phyloP scores from a whole-genome alignment of 2,888 invertebrate species.

The Melinaea marsaeus region DNA sequence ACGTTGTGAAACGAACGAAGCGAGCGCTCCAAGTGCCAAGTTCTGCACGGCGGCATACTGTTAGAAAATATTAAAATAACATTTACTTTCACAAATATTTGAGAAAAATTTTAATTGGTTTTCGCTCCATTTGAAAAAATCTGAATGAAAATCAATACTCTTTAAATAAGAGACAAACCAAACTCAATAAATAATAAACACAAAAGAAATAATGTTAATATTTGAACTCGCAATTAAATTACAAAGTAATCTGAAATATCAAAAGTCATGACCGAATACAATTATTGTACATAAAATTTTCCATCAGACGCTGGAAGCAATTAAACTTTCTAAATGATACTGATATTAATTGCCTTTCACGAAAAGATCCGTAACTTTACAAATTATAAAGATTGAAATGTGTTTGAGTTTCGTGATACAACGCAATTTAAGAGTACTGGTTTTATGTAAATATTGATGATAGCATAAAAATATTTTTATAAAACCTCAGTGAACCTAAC shows the following conservation, averaged over 20 bases:
- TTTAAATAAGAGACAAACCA: neutral
- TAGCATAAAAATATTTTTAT: neutral
- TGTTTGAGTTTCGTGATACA: neutral
- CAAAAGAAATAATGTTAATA: neutral
- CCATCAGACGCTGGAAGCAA: slow-evolving; percentile 17
- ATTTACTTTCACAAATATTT: too few species aligned
- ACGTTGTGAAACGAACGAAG: too few species aligned
- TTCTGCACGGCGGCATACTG: too few species aligned
- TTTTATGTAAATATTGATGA: too few species aligned
- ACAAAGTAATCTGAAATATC: neutral
- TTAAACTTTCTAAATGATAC: slow-evolving; percentile 29
- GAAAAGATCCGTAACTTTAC: neutral
- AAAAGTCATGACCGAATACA: neutral
- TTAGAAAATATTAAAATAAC: too few species aligned
- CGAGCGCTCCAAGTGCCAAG: too few species aligned
- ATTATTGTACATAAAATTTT: neutral
- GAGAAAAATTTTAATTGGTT: too few species aligned
- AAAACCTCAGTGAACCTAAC: neutral
- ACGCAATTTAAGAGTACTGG: too few species aligned
- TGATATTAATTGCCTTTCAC: slow-evolving; percentile 27
- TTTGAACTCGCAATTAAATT: neutral
- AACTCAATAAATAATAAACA: neutral
- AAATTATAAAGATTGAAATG: slow-evolving; percentile 1
- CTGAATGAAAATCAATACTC: neutral
- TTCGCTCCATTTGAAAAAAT: too few species aligned